Conservation (phyloP, 1,140 invertebrate genomes). For the Ganaspis sp. region DNA sequence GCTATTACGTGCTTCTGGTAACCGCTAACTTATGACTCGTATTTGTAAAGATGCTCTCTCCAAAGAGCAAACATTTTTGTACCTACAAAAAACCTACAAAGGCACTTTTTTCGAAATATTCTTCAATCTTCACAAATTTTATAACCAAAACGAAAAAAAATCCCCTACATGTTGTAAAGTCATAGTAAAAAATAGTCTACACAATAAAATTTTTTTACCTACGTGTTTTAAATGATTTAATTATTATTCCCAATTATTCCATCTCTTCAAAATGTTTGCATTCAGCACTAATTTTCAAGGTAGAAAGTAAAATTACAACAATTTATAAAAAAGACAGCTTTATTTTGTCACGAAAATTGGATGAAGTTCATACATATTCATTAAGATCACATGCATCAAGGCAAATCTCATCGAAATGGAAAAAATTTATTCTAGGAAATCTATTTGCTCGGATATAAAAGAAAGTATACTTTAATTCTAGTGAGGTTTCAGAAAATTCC, state of each 20-base stretch:
- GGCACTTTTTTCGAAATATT: no score
- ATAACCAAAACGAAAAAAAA: no score
- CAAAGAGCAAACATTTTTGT: not conserved
- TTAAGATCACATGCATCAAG: slow-evolving; percentile 4
- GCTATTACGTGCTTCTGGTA: not conserved
- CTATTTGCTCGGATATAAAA: slow-evolving; percentile 12
- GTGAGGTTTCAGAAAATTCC: not conserved
- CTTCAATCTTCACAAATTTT: no score
- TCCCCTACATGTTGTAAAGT: no score
- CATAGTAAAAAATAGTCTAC: no score
- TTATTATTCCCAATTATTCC: no score
- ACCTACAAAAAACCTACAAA: no score
- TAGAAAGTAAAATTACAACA: not conserved
- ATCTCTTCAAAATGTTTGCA: no score
- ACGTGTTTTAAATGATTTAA: no score
- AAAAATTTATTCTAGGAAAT: not conserved
- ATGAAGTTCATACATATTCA: not conserved
- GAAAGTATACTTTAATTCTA: not conserved
- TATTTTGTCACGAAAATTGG: not conserved
- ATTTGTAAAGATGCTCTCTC: not conserved
- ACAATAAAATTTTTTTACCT: no score
- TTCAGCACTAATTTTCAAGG: no score
- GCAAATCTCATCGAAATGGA: not conserved
- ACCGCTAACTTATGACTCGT: not conserved
- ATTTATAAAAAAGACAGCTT: not conserved